A percentile compares a stretch with the other conserved stretches of the same genome.
phyloP scores from a whole-genome alignment of 2,113 vertebrate species.

The Eidolon helvum region DNA sequence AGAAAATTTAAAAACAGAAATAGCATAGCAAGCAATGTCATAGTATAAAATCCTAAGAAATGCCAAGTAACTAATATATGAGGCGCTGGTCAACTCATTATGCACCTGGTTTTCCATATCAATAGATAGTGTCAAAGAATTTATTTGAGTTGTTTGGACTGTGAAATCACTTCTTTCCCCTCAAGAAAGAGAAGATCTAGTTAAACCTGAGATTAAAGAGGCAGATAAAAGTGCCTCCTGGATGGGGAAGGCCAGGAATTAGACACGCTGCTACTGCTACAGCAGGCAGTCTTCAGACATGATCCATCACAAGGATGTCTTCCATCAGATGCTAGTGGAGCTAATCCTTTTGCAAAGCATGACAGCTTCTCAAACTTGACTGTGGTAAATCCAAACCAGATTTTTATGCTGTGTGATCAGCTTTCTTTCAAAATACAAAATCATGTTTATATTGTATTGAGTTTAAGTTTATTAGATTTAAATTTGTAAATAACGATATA shows the following conservation, averaged over 20 bases:
- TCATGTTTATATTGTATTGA: background rate
- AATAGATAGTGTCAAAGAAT: slow-evolving; percentile 28
- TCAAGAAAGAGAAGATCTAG: slow-evolving; percentile 29
- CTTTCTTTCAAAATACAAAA: slow-evolving; percentile 45
- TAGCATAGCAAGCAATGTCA: background rate
- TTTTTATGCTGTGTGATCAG: slow-evolving; percentile 36
- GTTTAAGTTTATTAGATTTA: slow-evolving; percentile 34
- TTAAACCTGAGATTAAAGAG: slow-evolving; percentile 69
- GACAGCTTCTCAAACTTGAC: slow-evolving; percentile 9
- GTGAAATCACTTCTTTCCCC: slow-evolving; percentile 53
- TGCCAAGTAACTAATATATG: background rate
- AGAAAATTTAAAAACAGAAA: slow-evolving; percentile 11
- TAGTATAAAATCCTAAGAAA: slow-evolving; percentile 9
- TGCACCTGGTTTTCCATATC: slow-evolving; percentile 51
- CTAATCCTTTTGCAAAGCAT: slow-evolving; percentile 63
- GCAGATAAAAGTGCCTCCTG: slow-evolving; percentile 1
- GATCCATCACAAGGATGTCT: background rate
- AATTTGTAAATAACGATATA: background rate
- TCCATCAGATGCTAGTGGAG: slow-evolving; percentile 16
- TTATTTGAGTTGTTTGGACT: slow-evolving; percentile 33
- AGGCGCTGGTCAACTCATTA: background rate
- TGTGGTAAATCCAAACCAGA: slow-evolving; percentile 34
- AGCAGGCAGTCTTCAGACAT: background rate
- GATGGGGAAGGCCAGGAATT: slow-evolving; percentile 37
- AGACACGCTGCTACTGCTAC: background rate